Conservation (phyloP, 2,113 vertebrate genomes). For the Rallus limicola region DNA sequence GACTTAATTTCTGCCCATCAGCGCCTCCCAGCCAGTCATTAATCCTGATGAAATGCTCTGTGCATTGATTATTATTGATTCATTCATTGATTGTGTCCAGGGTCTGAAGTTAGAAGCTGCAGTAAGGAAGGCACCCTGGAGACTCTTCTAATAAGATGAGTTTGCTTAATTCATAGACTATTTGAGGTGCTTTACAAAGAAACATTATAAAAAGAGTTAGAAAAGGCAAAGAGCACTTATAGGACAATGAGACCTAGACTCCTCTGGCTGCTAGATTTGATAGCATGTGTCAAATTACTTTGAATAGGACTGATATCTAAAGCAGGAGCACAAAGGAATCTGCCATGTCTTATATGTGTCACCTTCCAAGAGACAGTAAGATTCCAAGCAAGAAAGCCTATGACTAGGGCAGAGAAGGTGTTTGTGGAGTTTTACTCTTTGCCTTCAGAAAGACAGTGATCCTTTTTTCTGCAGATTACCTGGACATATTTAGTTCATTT, state of each 20-base stretch:
- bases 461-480: not conserved
- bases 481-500: not conserved
- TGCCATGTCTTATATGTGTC: not conserved
- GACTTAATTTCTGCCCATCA: slow-evolving; percentile 62
- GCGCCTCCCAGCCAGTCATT: slow-evolving; percentile 47
- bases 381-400: not conserved
- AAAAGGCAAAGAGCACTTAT: not conserved
- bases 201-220: slow-evolving; percentile 1
- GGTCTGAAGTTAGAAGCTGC: slow-evolving; percentile 21
- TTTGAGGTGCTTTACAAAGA: slow-evolving; percentile 17
- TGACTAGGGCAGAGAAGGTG: not conserved
- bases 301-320: not conserved
- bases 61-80: slow-evolving; percentile 65
- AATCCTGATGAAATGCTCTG: slow-evolving; percentile 46
- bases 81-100: slow-evolving; percentile 58
- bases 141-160: slow-evolving; percentile 48
- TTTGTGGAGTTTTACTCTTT: not conserved
- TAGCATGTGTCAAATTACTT: not conserved
- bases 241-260: not conserved
- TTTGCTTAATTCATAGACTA: slow-evolving; percentile 64
- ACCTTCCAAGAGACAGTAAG: not conserved
- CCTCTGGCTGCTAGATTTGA: not conserved
- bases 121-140: slow-evolving; percentile 25
- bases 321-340: not conserved
- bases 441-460: not conserved